phyloP scores from a whole-genome alignment of 1,140 invertebrate genomes.

The Bombus pyrosoma region DNA sequence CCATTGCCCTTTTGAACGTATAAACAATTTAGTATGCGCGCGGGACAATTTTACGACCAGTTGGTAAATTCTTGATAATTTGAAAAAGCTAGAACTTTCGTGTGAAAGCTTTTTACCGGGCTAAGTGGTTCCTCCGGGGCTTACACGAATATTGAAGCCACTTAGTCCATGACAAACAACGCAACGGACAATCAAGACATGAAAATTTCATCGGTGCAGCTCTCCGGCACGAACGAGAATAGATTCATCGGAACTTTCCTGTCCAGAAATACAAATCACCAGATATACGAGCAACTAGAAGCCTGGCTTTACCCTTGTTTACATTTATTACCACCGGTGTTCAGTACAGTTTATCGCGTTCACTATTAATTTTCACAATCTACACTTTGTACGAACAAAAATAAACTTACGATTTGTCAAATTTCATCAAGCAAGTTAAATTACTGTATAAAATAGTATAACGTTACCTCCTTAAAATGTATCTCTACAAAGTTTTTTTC shows the following conservation, averaged over 20 bases:
- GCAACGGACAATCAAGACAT: neutral
- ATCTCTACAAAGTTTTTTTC: too few relatives aligned
- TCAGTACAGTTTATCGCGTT: neutral
- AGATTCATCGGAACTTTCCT: neutral
- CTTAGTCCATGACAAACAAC: neutral
- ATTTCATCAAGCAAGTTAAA: neutral
- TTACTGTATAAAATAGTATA: neutral
- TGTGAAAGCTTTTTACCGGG: neutral
- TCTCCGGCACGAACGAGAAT: neutral
- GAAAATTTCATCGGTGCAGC: neutral
- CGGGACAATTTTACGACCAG: neutral
- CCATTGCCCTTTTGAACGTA: neutral
- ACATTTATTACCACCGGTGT: neutral
- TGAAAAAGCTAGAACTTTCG: neutral
- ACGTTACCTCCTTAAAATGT: too few relatives aligned
- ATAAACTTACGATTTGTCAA: neutral
- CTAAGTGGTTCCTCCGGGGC: neutral
- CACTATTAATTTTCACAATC: neutral
- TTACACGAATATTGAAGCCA: neutral
- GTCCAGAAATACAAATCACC: neutral
- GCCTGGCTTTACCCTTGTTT: too few relatives aligned
- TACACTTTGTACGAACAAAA: neutral
- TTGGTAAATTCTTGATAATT: neutral
- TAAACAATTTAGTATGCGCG: neutral
- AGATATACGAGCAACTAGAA: too few relatives aligned